Conservation (phyloP, 2,888 invertebrate genomes). For the Drosophila pegasa region DNA sequence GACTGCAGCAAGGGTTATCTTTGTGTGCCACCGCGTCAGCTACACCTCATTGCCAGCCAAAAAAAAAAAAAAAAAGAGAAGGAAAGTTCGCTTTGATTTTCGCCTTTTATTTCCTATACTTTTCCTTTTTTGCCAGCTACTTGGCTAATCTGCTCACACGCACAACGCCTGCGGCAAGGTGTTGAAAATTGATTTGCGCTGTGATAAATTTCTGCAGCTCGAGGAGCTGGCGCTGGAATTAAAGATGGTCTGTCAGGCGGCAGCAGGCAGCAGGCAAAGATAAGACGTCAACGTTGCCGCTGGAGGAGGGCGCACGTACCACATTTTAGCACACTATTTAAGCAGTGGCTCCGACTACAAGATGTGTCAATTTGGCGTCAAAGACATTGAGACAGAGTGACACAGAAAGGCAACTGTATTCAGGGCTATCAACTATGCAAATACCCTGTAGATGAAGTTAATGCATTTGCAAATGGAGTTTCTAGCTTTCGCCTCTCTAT, state of each 20-base stretch:
- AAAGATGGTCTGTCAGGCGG: conserved; percentile 43
- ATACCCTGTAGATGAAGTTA: conserved; percentile 22
- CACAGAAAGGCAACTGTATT: conserved; percentile 9
- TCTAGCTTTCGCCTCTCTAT: background rate
- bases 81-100: conserved; percentile 36
- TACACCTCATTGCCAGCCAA: conserved; percentile 40
- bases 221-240: conserved; percentile 59
- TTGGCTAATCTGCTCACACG: conserved; percentile 35
- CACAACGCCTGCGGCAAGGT: conserved; percentile 43
- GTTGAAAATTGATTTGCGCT: conserved; percentile 67
- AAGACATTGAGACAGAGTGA: conserved; percentile 49
- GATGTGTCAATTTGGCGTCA: conserved; percentile 74
- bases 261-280: conserved; percentile 17
- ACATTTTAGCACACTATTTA: conserved; percentile 75
- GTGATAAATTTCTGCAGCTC: conserved; percentile 57
- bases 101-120: background rate
- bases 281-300: conserved; percentile 11
- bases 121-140: conserved; percentile 11
- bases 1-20: conserved; percentile 37
- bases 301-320: conserved; percentile 45
- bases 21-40: conserved; percentile 4
- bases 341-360: conserved; percentile 44
- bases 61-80: no score
- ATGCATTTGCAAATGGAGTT: background rate
- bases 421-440: background rate